Percentiles rank a stretch among this genome's conserved stretches.
Evolutionary conservation across 2,888 invertebrate species (phyloP).

Genomic region (Neocrepidodera transversa): DNA sequence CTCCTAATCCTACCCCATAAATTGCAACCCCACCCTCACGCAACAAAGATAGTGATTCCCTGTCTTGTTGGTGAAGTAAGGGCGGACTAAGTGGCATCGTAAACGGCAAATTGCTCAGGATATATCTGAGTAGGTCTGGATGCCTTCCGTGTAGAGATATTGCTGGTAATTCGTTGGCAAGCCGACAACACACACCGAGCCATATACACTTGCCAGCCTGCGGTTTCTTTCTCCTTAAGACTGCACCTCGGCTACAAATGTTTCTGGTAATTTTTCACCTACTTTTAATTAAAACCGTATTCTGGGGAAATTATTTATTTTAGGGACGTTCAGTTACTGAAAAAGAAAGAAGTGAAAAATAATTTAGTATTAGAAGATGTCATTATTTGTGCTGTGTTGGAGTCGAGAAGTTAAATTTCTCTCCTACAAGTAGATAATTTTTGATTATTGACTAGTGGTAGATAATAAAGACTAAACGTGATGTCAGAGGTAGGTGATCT

Average conservation of each 20-base stretch:
- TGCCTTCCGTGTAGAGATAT: constrained; percentile 53
- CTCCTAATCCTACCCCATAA: constrained; percentile 17
- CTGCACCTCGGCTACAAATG: neutral
- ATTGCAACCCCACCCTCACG: constrained; percentile 11
- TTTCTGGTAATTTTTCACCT: too few relatives aligned
- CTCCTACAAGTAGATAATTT: too few relatives aligned
- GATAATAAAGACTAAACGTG: too few relatives aligned
- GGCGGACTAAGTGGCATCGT: constrained; percentile 53
- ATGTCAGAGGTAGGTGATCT: too few relatives aligned
- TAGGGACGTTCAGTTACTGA: too few relatives aligned
- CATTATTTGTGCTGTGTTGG: too few relatives aligned
- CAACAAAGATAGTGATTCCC: constrained; percentile 31
- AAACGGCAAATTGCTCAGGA: constrained; percentile 58
- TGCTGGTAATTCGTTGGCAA: constrained; percentile 50
- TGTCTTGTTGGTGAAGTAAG: constrained; percentile 33
- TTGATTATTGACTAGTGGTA: too few relatives aligned
- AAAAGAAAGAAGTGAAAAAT: too few relatives aligned
- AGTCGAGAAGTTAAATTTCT: too few relatives aligned
- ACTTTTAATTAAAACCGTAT: too few relatives aligned
- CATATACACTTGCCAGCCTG: constrained; percentile 2
- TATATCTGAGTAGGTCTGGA: constrained; percentile 52
- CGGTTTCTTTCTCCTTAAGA: neutral
- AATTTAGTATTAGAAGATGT: too few relatives aligned
- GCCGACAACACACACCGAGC: constrained; percentile 23
- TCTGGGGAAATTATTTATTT: too few relatives aligned